These are phyloP conservation scores for Lucifuga dentata DNA, from an alignment of 2,113 vertebrate species.

Conservation along the genomic window DNA sequence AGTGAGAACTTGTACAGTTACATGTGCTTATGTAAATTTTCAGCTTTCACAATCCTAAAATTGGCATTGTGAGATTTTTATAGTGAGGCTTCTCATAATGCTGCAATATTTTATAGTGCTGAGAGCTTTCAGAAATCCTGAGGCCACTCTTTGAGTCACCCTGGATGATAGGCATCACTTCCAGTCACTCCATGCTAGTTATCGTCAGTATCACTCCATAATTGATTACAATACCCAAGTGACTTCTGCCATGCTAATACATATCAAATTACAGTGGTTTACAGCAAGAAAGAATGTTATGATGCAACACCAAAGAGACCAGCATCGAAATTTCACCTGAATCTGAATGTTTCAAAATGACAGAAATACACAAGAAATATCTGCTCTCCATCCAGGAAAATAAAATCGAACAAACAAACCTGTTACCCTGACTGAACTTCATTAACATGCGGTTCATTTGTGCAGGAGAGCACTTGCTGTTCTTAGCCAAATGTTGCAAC, in stretches of 20 bases:
- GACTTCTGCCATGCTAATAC: constrained; percentile 11
- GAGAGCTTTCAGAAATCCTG: background rate
- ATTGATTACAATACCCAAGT: constrained; percentile 31
- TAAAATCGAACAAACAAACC: constrained; percentile 14
- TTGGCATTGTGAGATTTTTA: no score
- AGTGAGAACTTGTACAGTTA: no score
- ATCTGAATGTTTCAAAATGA: background rate
- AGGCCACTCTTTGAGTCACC: background rate
- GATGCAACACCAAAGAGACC: background rate
- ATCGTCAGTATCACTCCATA: constrained; percentile 19
- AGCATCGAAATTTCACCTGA: background rate
- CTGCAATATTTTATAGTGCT: no score
- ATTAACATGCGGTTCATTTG: background rate
- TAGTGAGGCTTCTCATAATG: no score
- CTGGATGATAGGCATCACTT: background rate
- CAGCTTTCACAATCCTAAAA: no score
- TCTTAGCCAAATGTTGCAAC: background rate
- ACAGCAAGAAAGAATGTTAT: background rate
- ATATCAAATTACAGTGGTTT: constrained; percentile 3
- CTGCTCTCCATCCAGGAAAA: background rate
- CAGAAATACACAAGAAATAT: no score
- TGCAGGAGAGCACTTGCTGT: constrained; percentile 15
- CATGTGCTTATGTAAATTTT: no score
- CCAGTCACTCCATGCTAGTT: constrained; percentile 11
- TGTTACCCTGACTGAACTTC: constrained; percentile 28